Base-by-base conservation (phyloP, 2,113 vertebrate species). In the Odocoileus virginianus region DNA sequence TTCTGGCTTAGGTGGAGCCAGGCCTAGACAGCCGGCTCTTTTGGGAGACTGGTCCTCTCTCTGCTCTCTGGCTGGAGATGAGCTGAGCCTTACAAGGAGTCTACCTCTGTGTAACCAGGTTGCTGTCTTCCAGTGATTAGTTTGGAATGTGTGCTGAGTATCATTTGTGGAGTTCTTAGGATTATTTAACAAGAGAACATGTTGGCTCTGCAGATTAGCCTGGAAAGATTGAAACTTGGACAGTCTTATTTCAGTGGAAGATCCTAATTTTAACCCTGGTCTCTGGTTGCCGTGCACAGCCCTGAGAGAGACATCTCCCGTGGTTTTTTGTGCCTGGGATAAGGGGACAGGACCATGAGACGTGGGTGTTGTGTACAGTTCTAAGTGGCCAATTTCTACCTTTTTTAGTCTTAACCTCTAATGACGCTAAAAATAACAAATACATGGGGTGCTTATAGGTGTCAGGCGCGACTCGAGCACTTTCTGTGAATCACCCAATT, bases 61-160 rank as follows among this genome's bases (percentile, higher is more conserved):
- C 17, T 7, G 6, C 45, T 81, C 28, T 47, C 83, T 86, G 52
- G 16, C 11, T 97, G 64, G 55, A 85, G 43, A 3, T 14, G 67
- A 95, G 36, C 84, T 54, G 86, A 93, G 76, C 64, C 54, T 86
- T 82, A 50, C 30, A 45, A n/a, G 55, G 33, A 40, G 47, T 87
- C 60, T 93, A 50, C 87, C 28, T 83, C 58, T 47, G 4, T 27
- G 45, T 36, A 55, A 61, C 76, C 43, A 74, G 54, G 19, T 74
- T 43, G 21, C 71, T 94, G 28, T 61, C 30, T 89, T 78, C 74
- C 94, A 98, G 95, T 91, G 84, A 94, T 91, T 55, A 89, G 57
- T 60, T 82, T 96, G 67, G 57, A 94, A 43, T 5, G 52, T 71
- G 57, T 88, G 81, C 47, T 97, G 78, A 97, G 50, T 64, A 19